Base-by-base conservation (phyloP, 2,797 vertebrate species). In the Rhinophrynus dorsalis region DNA sequence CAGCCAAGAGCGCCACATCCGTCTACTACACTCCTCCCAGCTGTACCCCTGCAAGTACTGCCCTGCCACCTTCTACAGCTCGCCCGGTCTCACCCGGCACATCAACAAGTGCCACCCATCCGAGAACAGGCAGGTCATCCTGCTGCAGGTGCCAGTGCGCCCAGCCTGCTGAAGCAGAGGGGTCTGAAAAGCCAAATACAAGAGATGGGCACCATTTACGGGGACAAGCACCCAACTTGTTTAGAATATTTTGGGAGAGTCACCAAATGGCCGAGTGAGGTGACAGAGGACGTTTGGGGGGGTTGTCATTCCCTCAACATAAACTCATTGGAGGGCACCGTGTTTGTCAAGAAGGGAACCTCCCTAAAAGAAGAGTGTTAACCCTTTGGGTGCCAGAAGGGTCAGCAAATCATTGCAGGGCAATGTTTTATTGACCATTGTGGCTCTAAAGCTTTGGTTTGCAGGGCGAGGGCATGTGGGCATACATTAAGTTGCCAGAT, bases 101-200 rank as follows among this genome's bases (percentile, higher is more conserved):
- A 95, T 96, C 90, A 97, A 97, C 90, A 96, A 96, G 81, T 95
- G 95, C 83, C 96, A 96, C 82, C 95, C 95, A 6, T 96, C 96
- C 7, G 94, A 96, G 84, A 96, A 95, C 89, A 84, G 95, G 78
- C 94, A 96, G 86, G 95, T 98, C 67, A 94, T 97, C 79, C 89
- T 97, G 79, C 93, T 97, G 55, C 95, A 97, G 86, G 85, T 96
- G 88, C 94, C 95, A 6, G 92, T 99, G 88, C 94, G 96, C 45
- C 95, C 96, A 1, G 93, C 94, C 81, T 96, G 95, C 92, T 92
- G 82, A 84, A n/a, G n/a, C n/a, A n/a, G n/a, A n/a, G n/a, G 32
- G 37, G 35, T 38, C 35, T 51, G 45, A 4, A 4, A 42, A 9
- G 29, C 29, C 6, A 37, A 13, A n/a, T n/a, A n/a, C n/a, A n/a